Base-by-base conservation (phyloP, 2,797 vertebrate species). In the Spea hammondii region DNA sequence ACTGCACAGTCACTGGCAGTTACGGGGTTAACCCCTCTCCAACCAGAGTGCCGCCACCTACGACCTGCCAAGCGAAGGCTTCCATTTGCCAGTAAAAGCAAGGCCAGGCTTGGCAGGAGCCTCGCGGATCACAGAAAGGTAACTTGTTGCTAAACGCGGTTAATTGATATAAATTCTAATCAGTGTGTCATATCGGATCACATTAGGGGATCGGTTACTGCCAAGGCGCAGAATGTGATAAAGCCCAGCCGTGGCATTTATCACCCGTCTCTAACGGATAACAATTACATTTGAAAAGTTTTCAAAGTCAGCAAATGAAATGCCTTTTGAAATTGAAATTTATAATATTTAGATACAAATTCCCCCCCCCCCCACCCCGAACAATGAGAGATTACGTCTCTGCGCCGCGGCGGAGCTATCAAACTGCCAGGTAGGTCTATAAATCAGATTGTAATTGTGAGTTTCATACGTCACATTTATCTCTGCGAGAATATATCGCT, bases 361-460 rank as follows among this genome's bases (percentile, higher is more conserved):
- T 50, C 45, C 60, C 14, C 5, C 59, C 53, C 32, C 44, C 32
- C 59, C 62, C n/a, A n/a, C 47, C 5, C 47, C 65, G 57, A 74
- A 74, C 57, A 74, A 50, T 64, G 60, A 64, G 54, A 64, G 47
- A 32, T 50, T 47, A 74, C 14, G 62, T 74, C n/a, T 51, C 12
- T 53, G 5, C 53, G 17, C 59, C 13, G 72, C 44, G 60, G 46
- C 49, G 62, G 51, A 74, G 72, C 72, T 74, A 50, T 74, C 72
- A 74, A 62, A 44, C 57, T 64, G 72, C 60, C 60, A 65, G 72
- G 59, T 74, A 64, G 47, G 14, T 64, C 72, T 17, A 74, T 74
- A 74, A 74, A 74, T 74, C 72, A 64, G 55, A 8, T 50, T 64
- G 48, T 74, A 74, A 74, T 74, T 74, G 72, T 62, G 48, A 74